phyloP scores from a whole-genome alignment of 2,888 invertebrate species.

The Watsonalla cultraria region DNA sequence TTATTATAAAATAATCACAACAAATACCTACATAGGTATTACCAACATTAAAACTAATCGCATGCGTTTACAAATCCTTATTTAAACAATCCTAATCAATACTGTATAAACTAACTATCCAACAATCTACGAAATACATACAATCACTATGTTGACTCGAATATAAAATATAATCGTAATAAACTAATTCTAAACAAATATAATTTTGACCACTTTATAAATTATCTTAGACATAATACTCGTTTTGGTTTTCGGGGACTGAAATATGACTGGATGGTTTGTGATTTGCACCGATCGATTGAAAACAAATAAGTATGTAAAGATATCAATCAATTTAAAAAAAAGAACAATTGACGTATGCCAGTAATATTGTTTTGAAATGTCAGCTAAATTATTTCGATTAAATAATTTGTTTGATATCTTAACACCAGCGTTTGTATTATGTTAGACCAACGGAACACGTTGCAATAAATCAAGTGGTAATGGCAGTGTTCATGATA shows the following conservation, averaged over 20 bases:
- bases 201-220: neutral
- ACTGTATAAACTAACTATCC: neutral
- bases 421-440: neutral
- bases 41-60: slow-evolving; percentile 18
- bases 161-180: neutral
- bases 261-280: neutral
- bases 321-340: neutral
- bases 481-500: slow-evolving; percentile 1
- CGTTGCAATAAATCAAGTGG: slow-evolving; percentile 10
- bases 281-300: neutral
- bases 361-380: too few species aligned
- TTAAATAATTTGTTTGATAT: neutral
- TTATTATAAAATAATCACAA: slow-evolving; percentile 58
- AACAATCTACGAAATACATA: slow-evolving; percentile 15
- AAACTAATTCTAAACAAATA: neutral
- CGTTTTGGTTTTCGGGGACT: neutral
- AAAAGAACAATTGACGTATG: neutral
- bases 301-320: neutral
- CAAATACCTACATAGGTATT: slow-evolving; percentile 35
- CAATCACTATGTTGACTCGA: slow-evolving; percentile 11
- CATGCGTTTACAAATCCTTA: slow-evolving; percentile 21
- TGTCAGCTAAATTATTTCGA: too few species aligned
- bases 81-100: neutral
- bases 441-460: slow-evolving; percentile 20
- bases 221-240: neutral